Evolutionary conservation across 2,113 vertebrate genomes (phyloP).

Genomic region (Aleadryas rufinucha): DNA sequence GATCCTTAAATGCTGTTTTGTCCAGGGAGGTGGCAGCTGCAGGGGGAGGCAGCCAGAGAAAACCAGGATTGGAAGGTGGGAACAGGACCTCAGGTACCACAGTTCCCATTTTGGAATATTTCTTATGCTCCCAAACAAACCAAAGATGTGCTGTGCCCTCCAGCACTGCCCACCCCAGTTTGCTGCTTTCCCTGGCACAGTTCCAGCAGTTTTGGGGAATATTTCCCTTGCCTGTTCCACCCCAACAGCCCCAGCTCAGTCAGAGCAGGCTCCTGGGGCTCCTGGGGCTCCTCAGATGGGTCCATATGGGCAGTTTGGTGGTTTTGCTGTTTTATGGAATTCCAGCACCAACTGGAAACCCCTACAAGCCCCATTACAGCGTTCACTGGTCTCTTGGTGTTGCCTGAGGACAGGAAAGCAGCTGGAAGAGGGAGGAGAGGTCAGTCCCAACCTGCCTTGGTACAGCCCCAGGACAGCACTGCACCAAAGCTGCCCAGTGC

Average conservation of each 20-base stretch:
- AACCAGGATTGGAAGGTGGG: background rate
- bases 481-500: background rate
- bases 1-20: background rate
- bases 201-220: background rate
- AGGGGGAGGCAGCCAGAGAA: background rate
- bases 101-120: background rate
- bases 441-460: background rate
- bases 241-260: background rate
- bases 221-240: background rate
- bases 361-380: background rate
- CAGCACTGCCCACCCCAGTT: background rate
- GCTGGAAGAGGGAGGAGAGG: background rate
- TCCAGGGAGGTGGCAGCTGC: background rate
- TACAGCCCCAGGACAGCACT: background rate
- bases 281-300: background rate
- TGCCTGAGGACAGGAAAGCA: background rate
- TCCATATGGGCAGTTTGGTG: accelerated
- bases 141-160: background rate
- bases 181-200: background rate
- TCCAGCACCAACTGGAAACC: background rate
- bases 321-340: background rate
- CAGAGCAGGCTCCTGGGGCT: background rate
- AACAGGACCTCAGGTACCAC: background rate
- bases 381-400: background rate
- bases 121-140: background rate